Base-by-base conservation (phyloP, 2,888 invertebrate genomes). In the Andrena bucephala region DNA sequence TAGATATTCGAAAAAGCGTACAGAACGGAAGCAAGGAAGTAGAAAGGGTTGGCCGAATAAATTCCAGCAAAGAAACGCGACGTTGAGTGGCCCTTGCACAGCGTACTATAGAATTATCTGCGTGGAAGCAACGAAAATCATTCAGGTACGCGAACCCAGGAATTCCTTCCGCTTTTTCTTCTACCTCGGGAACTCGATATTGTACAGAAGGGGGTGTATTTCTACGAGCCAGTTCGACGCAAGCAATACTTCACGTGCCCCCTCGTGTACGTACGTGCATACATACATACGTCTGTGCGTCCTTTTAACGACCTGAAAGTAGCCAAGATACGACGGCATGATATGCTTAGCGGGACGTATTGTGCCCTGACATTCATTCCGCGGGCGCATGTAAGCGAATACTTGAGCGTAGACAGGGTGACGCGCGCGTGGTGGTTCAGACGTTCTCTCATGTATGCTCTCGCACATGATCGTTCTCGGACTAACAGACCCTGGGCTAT, bases 401-500 rank as follows among this genome's bases (percentile, higher is more conserved):
- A 67, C 57, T 52, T 59, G 42, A 71, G 10, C 29, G 7, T 24
- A 66, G 63, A 54, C 63, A 52, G 16, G 27, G 62, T 57, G 59
- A 63, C 5, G 29, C 16, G 48, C 57, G 20, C 27, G 57, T 77
- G n/a, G 68, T 77, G 48, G 74, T 67, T 29, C 83, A 87, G 79
- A 87, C 82, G 70, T 84, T 78, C 59, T 75, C 80, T 70, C 73
- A 50, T 80, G 57, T 77, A 77, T 81, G 65, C 65, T 42, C 66
- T 63, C 57, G 60, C 59, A 77, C 78, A 80, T 76, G 74, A 75
- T 67, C 71, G 71, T 65, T 80, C 69, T 70, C 75, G 78, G 77
- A 70, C 83, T 77, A 77, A 82, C 84, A 74, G 85, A 85, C 85
- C 83, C 85, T 85, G 85, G 87, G 85, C 87, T 87, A 89, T 89